Percentiles rank a stretch among this genome's conserved stretches.
Conservation (phyloP, 2,888 invertebrate genomes). For the Eristalinus aeneus region DNA sequence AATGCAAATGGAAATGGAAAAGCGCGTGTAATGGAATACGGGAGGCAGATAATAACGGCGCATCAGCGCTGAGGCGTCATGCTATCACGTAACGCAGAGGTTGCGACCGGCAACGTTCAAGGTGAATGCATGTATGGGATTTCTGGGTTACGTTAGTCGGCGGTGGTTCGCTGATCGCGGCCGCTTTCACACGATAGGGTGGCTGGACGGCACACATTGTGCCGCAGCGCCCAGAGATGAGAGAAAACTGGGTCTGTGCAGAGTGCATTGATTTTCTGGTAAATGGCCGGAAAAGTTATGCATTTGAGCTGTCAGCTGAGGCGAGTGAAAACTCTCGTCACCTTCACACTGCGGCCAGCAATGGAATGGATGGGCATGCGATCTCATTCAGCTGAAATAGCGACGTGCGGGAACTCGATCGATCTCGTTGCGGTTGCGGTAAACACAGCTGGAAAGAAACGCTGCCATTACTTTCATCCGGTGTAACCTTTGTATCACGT, state of each 20-base stretch:
- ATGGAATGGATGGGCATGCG: not conserved
- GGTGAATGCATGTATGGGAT: constrained; percentile 57
- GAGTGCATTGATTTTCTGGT: not conserved
- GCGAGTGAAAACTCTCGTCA: not conserved
- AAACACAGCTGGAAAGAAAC: not conserved
- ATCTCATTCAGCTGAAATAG: not conserved
- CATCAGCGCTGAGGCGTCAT: constrained; percentile 27
- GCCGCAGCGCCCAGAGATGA: not conserved
- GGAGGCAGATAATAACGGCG: constrained; percentile 45
- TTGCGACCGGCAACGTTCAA: constrained; percentile 42
- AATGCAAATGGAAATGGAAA: constrained; percentile 32
- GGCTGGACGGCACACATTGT: not conserved
- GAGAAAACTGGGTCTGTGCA: not conserved
- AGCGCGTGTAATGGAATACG: constrained; percentile 57
- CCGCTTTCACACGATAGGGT: not conserved
- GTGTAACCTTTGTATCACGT: not conserved
- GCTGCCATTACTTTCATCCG: not conserved
- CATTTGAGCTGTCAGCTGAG: not conserved
- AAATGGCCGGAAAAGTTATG: not conserved
- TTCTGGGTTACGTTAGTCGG: constrained; percentile 41
- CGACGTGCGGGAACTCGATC: not conserved
- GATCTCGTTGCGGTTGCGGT: not conserved
- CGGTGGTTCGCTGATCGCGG: not conserved
- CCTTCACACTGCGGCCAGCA: not conserved
- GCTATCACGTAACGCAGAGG: constrained; percentile 50